These are phyloP conservation scores for Dusona sp. DNA, from an alignment of 2,888 invertebrate species.

Conservation along the genomic window DNA sequence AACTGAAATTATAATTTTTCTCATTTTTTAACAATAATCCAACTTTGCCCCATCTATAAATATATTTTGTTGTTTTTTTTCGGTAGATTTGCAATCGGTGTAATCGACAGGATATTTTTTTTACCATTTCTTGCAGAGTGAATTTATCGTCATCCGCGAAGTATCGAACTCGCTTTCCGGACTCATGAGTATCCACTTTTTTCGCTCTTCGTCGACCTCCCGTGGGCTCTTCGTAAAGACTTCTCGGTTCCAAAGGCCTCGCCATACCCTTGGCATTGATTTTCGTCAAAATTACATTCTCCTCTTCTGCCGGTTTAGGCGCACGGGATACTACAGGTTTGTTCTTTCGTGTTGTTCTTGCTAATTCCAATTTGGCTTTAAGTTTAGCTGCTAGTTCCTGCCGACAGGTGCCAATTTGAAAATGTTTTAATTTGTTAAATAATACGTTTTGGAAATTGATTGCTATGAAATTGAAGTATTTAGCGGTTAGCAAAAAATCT, in stretches of 20 bases:
- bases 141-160: constrained; percentile 96
- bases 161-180: constrained; percentile 90
- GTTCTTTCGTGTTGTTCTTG: constrained; percentile 86
- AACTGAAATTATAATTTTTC: constrained; percentile 86
- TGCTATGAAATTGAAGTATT: no score
- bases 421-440: neutral
- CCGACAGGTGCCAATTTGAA: neutral
- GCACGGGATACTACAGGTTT: constrained; percentile 43
- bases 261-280: constrained; percentile 88
- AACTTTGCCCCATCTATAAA: no score
- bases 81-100: neutral
- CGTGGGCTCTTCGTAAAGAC: constrained; percentile 75
- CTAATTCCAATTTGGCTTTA: constrained; percentile 90
- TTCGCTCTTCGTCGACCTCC: constrained; percentile 85
- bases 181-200: constrained; percentile 89
- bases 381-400: constrained; percentile 89
- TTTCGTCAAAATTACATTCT: constrained; percentile 88
- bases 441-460: no score
- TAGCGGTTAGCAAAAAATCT: no score
- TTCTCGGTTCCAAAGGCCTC: constrained; percentile 87
- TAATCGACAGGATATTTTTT: constrained; percentile 50
- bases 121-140: constrained; percentile 93
- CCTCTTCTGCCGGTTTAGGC: constrained; percentile 51
- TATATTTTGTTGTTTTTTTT: no score
- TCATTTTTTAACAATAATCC: neutral